A percentile compares a stretch with the other conserved stretches of the same genome.
Evolutionary conservation across 2,888 invertebrate genomes (phyloP).

Genomic region (Villa cingulata): DNA sequence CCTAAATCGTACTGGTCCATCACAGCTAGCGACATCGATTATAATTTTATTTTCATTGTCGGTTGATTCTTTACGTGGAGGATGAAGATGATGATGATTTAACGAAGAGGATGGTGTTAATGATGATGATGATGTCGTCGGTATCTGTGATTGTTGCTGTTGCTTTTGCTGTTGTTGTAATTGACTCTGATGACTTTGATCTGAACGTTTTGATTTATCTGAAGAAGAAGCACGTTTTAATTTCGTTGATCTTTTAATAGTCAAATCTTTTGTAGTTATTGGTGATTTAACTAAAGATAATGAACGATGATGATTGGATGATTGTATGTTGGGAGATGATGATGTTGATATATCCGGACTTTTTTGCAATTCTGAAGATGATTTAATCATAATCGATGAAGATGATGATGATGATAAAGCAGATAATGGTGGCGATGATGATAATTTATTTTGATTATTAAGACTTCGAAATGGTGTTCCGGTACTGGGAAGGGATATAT

Average conservation of each 20-base stretch:
- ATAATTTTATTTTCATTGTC: slow-evolving; percentile 42
- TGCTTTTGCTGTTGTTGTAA: slow-evolving; percentile 1
- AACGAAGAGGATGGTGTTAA: not conserved
- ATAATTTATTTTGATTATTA: slow-evolving; percentile 9
- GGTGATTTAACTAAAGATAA: not conserved
- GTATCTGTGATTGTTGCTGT: too few relatives aligned
- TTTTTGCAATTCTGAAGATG: not conserved
- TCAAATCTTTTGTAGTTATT: not conserved
- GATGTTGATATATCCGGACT: not conserved
- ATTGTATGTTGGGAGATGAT: not conserved
- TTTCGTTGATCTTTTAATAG: slow-evolving; percentile 3
- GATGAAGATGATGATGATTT: slow-evolving; percentile 1
- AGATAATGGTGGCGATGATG: slow-evolving; percentile 8
- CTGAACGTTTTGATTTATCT: slow-evolving; percentile 3
- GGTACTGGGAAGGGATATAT: slow-evolving; percentile 19
- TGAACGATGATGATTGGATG: not conserved
- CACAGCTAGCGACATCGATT: slow-evolving; percentile 80
- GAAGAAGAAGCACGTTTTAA: slow-evolving; percentile 5
- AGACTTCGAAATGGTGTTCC: slow-evolving; percentile 20
- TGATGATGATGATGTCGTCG: not conserved
- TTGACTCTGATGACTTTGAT: slow-evolving; percentile 8
- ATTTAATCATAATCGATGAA: not conserved
- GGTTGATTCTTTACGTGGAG: slow-evolving; percentile 6
- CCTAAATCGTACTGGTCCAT: slow-evolving; percentile 78
- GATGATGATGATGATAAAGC: not conserved